Conservation (phyloP, 2,113 vertebrate genomes). For the Passer montanus region DNA sequence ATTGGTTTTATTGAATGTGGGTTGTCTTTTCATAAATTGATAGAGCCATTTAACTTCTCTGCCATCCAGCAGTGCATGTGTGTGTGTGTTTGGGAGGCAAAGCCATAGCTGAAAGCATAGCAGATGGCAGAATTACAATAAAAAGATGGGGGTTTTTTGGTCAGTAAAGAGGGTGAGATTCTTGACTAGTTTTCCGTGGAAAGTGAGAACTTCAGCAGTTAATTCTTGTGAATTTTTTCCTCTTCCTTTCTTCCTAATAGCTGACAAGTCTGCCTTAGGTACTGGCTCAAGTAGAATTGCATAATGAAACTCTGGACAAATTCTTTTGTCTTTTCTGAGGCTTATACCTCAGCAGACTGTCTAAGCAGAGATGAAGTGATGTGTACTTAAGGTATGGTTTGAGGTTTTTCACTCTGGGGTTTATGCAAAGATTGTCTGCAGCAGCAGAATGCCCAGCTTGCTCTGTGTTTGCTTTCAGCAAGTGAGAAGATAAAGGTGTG, state of each 20-base stretch:
- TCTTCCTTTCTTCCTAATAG: neutral
- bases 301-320: neutral
- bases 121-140: neutral
- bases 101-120: neutral
- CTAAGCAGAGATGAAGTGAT: neutral
- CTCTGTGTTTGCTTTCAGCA: neutral
- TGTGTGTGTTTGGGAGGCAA: neutral
- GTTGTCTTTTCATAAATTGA: neutral
- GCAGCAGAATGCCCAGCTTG: neutral
- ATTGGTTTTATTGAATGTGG: neutral
- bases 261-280: neutral
- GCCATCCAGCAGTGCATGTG: fast-evolving
- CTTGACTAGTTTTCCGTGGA: neutral
- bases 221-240: neutral
- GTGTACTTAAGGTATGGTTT: neutral
- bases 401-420: neutral
- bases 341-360: neutral
- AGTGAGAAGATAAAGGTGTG: neutral
- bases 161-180: neutral
- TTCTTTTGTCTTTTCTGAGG: neutral
- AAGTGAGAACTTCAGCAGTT: neutral
- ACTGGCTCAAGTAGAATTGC: neutral
- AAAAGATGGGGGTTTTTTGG: neutral
- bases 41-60: neutral
- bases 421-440: neutral